A percentile compares a stretch with the other conserved stretches of the same genome.
phyloP scores from a whole-genome alignment of 2,113 vertebrate species.

The Mus musculus region GRCm39 chr14:99143501-99144000 shows the following conservation, averaged over 20 bases:
- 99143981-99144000: slow-evolving; percentile 76
- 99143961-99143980: slow-evolving; percentile 77
- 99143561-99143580: neutral
- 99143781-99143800: slow-evolving; percentile 60
- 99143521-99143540: neutral
- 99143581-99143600: slow-evolving; percentile 38
- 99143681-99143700: slow-evolving; percentile 32
- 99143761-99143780: slow-evolving; percentile 31
- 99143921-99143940: slow-evolving; percentile 76
- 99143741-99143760: slow-evolving; percentile 59
- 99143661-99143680: slow-evolving; percentile 55
- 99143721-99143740: slow-evolving; percentile 56
- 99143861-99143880: slow-evolving; percentile 80
- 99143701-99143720: slow-evolving; percentile 53
- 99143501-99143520: neutral
- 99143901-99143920: slow-evolving; percentile 77
- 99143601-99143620: slow-evolving; percentile 45
- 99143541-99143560: neutral
- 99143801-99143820: slow-evolving; percentile 51
- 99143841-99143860: slow-evolving; percentile 77
- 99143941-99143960: slow-evolving; percentile 82
- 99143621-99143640: slow-evolving; percentile 41
- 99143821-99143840: slow-evolving; percentile 63
- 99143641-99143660: slow-evolving; percentile 51
- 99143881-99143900: slow-evolving; percentile 80